Evolutionary conservation across 2,888 invertebrate species (phyloP).

Genomic region (Sipha maydis): DNA sequence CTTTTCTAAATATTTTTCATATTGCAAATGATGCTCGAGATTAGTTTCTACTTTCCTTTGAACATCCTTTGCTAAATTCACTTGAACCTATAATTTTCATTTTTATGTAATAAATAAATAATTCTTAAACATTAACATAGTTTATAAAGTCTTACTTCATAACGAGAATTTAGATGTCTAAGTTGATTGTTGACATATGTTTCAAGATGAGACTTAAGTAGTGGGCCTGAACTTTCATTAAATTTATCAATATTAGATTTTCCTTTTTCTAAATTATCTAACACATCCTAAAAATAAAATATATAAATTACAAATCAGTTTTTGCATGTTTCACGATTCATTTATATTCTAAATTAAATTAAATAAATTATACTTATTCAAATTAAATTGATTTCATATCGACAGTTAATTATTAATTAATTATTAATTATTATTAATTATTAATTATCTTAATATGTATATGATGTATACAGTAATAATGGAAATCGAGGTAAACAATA

Average conservation of each 20-base stretch:
- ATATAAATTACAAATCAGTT: background rate
- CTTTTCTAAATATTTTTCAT: conserved; percentile 79
- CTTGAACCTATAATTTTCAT: conserved; percentile 72
- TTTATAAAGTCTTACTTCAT: conserved; percentile 71
- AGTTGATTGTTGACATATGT: conserved; percentile 89
- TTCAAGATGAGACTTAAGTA: conserved; percentile 85
- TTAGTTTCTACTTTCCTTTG: conserved; percentile 90
- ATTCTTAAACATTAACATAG: background rate
- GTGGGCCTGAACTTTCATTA: conserved; percentile 80
- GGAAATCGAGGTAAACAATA: too few relatives aligned
- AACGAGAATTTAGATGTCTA: conserved; percentile 85
- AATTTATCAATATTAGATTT: conserved; percentile 85
- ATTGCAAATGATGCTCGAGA: conserved; percentile 84
- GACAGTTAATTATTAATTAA: too few relatives aligned
- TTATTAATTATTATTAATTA: too few relatives aligned
- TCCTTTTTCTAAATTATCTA: conserved; percentile 79
- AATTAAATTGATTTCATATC: too few relatives aligned
- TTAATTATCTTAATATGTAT: too few relatives aligned
- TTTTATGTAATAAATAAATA: conserved; percentile 1
- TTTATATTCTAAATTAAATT: too few relatives aligned
- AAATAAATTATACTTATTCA: background rate
- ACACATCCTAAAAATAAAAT: conserved; percentile 72
- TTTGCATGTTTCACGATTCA: too few relatives aligned
- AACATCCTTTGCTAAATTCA: conserved; percentile 89
- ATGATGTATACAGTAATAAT: too few relatives aligned